Conservation (phyloP, 2,888 invertebrate species). For the Cantharis rufa region DNA sequence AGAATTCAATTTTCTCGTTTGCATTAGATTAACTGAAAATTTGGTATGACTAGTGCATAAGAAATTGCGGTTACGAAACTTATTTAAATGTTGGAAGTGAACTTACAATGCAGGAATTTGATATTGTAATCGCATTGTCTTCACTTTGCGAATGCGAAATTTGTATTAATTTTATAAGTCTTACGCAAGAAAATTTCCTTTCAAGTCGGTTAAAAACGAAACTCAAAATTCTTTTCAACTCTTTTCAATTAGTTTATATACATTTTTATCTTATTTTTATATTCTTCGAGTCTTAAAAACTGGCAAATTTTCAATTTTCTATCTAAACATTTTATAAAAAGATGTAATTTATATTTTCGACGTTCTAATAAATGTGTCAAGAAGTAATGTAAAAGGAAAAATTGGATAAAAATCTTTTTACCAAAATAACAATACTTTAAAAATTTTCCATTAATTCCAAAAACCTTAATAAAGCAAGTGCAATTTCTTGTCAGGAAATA, state of each 20-base stretch:
- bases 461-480: neutral
- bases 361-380: neutral
- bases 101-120: slow-evolving; percentile 14
- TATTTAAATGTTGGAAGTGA: neutral
- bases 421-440: slow-evolving; percentile 1
- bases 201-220: neutral
- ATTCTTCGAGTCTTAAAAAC: neutral
- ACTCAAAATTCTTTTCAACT: neutral
- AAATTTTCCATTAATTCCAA: neutral
- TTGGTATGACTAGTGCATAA: neutral
- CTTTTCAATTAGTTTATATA: neutral
- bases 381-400: slow-evolving; percentile 7
- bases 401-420: slow-evolving; percentile 4
- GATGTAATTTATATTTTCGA: neutral
- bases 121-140: slow-evolving; percentile 14
- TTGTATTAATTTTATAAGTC: neutral
- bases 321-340: neutral
- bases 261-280: neutral
- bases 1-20: neutral
- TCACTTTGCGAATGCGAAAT: neutral
- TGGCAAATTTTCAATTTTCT: neutral
- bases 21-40: neutral
- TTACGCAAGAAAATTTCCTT: neutral
- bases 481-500: neutral
- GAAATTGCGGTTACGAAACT: neutral